Base-by-base conservation (phyloP, 2,113 vertebrate species). In the Colaptes auratus region DNA sequence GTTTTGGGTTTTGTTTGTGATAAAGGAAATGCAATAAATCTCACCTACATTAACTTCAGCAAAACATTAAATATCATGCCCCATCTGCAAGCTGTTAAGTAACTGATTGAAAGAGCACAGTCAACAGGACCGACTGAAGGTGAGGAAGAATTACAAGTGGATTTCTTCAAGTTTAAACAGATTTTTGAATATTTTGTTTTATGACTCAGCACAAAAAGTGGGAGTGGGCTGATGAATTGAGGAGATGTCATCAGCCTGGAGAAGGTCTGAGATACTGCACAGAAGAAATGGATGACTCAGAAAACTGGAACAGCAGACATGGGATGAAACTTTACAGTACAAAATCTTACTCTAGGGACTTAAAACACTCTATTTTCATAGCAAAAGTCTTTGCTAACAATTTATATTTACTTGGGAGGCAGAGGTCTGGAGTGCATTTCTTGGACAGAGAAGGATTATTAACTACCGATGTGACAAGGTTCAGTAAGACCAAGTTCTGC, bases 191-290 rank as follows among this genome's bases (percentile, higher is more conserved):
- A 92, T 82, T 94, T 73, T 87, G 55, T 65, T 82, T 91, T 88
- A 89, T 91, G 90, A 96, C 46, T 96, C 88, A 94, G 92, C 92
- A 94, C 48, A 95, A 94, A 83, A 93, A 88, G 67, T 27, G 65
- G 48, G 53, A 86, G 88, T 88, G 76, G 65, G 92, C 44, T 71
- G 86, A 80, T 44, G 81, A 86, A 89, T 52, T 90, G 80, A 79
- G 80, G 88, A 95, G 65, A 60, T 66, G 35, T 69, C 75, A 91
- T 48, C 85, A 94, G 65, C 65, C 86, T 83, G 1, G 5, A 74
- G 79, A 94, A 89, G 76, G 72, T 78, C 76, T 90, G 28, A 11
- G 61, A 90, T 83, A 78, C 14, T 72, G 76, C 39, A 90, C 15
- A 86, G 65, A 92, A 90, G 36, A 88, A 93, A 91, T 2, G 66